Conservation (phyloP, 2,797 vertebrate species). For the Acipenser oxyrinchus region DNA sequence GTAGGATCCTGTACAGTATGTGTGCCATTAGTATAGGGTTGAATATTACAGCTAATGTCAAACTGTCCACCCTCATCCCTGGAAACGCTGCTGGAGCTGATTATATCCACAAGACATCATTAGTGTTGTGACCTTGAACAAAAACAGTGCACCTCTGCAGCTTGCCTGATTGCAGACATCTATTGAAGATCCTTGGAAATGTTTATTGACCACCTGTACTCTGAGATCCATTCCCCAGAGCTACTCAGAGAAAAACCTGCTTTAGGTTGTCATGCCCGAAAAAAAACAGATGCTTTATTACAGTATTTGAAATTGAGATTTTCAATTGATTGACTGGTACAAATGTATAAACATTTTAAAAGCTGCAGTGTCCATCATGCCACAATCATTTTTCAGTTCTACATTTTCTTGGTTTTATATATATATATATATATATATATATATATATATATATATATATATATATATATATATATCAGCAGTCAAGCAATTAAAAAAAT, state of each 20-base stretch:
- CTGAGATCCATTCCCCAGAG: neutral
- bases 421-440: too few relatives aligned
- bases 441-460: too few relatives aligned
- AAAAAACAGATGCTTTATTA: neutral
- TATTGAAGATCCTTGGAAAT: neutral
- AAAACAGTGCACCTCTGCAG: neutral
- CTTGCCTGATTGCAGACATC: neutral
- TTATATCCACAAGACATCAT: neutral
- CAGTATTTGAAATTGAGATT: neutral
- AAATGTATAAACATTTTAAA: too few relatives aligned
- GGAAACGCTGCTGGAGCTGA: neutral
- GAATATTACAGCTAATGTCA: too few relatives aligned
- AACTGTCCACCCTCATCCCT: neutral
- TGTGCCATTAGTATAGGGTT: too few relatives aligned
- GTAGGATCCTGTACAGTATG: too few relatives aligned
- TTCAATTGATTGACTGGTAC: too few relatives aligned
- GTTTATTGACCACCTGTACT: neutral
- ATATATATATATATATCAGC: too few relatives aligned
- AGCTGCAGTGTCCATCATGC: too few relatives aligned
- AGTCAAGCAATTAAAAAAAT: too few relatives aligned
- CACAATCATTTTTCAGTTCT: too few relatives aligned
- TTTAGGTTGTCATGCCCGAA: neutral
- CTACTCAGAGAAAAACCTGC: neutral
- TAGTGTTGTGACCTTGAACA: constrained; percentile 2
- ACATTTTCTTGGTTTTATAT: too few relatives aligned